A percentile compares a stretch with the other conserved stretches of the same genome.
Evolutionary conservation across 2,888 invertebrate species (phyloP).

Genomic region (Agrotis ipsilon): DNA sequence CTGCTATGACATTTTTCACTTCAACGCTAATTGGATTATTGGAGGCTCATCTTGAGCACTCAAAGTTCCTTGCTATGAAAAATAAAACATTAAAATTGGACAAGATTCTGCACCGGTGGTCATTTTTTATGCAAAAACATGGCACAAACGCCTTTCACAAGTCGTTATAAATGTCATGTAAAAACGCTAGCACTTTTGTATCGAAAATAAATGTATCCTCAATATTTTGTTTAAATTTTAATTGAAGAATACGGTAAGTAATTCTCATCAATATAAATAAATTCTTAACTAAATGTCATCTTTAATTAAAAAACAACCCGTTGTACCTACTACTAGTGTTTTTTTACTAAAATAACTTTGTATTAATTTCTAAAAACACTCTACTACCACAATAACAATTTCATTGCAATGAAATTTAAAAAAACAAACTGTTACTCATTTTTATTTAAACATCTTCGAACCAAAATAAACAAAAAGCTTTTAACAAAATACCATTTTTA

Average conservation of each 20-base stretch:
- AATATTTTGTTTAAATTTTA: no score
- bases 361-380: constrained; percentile 14
- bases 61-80: constrained; percentile 35
- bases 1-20: constrained; percentile 55
- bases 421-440: constrained; percentile 8
- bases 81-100: constrained; percentile 12
- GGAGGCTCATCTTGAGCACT: constrained; percentile 51
- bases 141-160: no score
- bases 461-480: constrained; percentile 43
- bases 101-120: background rate
- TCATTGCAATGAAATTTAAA: background rate
- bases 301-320: no score
- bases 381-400: background rate
- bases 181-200: no score
- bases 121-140: no score
- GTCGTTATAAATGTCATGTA: no score
- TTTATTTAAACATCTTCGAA: constrained; percentile 13
- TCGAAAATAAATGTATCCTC: no score
- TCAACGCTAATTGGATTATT: constrained; percentile 72
- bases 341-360: background rate
- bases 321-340: no score
- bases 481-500: constrained; percentile 33
- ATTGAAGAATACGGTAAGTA: no score
- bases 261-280: no score
- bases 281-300: no score